Base-by-base conservation (phyloP, 1,140 invertebrate genomes). In the Platyura marginata region DNA sequence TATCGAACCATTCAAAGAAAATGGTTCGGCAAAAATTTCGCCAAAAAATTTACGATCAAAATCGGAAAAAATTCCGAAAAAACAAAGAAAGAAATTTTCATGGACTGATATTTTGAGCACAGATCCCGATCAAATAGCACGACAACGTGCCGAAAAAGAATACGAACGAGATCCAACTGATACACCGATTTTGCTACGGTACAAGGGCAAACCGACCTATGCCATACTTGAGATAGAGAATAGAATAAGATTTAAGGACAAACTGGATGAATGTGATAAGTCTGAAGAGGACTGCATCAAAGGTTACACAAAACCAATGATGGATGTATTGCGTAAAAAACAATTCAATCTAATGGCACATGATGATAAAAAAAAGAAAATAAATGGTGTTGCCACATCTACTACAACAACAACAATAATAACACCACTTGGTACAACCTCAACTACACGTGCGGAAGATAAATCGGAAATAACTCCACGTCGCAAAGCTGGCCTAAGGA, bases 31-130 rank as follows among this genome's bases (percentile, higher is more conserved):
- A 13, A 36, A 58, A 13, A 57, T 61, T 2, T 61, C 59, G n/a
- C 59, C 59, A 8, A 61, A 61, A 22, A 61, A 61, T 53, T 50
- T 61, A 45, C 55, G 59, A 20, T 61, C 59, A 23, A 61, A 58
- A 42, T 55, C 57, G 6, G 54, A 52, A 20, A 56, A 57, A 41
- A 57, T 55, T 29, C 47, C 48, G 25, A 11, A 43, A 3, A 57
- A 56, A 47, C 57, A 55, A 49, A 21, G 35, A 33, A 56, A 53
- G 36, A 53, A 49, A 21, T 61, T 61, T 40, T 61, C 54, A 11
- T 61, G 57, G 56, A 51, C 59, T 15, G 59, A 61, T 41, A 50
- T 61, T 2, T 46, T 61, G 0, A 61, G 54, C 0, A 56, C 58
- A 34, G 59, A 61, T 51, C 59, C 59, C 1, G 59, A 61, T 48